Percentiles rank a stretch among this genome's conserved stretches.
Conservation (phyloP, 1,140 invertebrate genomes). For the Drepana arcuata region DNA sequence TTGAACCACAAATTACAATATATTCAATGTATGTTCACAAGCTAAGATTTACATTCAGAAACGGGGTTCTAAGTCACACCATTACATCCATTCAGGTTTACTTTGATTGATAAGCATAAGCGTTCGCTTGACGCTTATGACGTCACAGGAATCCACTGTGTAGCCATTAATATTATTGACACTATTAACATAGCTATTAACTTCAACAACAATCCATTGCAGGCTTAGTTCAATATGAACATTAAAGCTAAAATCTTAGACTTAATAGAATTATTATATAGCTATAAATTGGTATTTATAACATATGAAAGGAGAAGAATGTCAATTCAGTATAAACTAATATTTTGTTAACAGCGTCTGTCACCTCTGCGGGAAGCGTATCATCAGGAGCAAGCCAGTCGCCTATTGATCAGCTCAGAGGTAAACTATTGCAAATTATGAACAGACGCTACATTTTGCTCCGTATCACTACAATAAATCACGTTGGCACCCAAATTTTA, state of each 20-base stretch:
- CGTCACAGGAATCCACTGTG: no score
- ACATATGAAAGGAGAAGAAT: no score
- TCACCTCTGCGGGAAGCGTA: conserved; percentile 43
- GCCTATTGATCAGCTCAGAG: conserved; percentile 43
- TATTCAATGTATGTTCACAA: no score
- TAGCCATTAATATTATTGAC: no score
- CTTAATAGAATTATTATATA: neutral
- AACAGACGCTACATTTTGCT: neutral
- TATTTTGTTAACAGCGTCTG: conserved; percentile 18
- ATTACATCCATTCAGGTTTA: no score
- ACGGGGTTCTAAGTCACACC: no score
- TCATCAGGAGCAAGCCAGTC: conserved; percentile 56
- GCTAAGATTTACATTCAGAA: no score
- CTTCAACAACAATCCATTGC: neutral
- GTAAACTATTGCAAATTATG: conserved; percentile 15
- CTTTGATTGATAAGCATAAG: no score
- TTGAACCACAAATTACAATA: no score
- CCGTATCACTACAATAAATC: neutral
- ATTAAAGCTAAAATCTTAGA: neutral
- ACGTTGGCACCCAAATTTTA: neutral
- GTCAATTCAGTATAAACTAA: neutral
- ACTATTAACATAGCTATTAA: no score
- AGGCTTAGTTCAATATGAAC: neutral
- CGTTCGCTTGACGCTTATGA: no score
- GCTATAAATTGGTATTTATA: neutral